Evolutionary conservation across 2,113 vertebrate species (phyloP), one percentile per base, ranked within the genome.

Genomic region (Urocolius indicus): DNA sequence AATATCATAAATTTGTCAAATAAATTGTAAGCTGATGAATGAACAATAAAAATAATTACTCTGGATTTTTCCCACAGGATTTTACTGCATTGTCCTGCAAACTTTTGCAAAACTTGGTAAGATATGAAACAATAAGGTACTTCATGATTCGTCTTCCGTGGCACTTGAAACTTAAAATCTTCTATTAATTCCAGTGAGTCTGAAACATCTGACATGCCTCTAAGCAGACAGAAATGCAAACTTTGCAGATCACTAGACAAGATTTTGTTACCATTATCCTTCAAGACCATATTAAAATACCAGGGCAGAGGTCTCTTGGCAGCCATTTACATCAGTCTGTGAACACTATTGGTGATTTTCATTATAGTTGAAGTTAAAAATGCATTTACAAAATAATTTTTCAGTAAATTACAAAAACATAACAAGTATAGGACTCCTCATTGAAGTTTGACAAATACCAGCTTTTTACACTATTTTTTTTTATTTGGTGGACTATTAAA

Each of bases 181-280:
- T 24, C 52, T 57, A 4, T 48, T 82, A 34, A 26, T 74, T 68
- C 26, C 65, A 69, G 30, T 30, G n/a, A 41, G 49, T 58, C 66
- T 29, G 21, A 66, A 79, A 43, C n/a, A 78, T 6, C 26, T 10
- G 12, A 6, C 0, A 1, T 0, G 1, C 18, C 7, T 83, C 71
- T 84, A 17, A 62, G 34, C 6, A 72, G 36, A 45, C 23, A 76
- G 8, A 58, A 58, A 71, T 17, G 19, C 63, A 84, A 85, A 41
- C 8, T 41, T 58, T 46, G 52, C 17, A 43, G 74, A 68, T 59
- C 30, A 55, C 10, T n/a, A 0, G 2, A 17, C 5, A 57, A 76
- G 49, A 57, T 58, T 54, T 69, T 54, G 30, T 13, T 30, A n/a
- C 6, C 4, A 3, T 29, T 76, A 66, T 26, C 16, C 36, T 69